Conservation (phyloP, 2,888 invertebrate genomes). For the Dynastes hyllus region DNA sequence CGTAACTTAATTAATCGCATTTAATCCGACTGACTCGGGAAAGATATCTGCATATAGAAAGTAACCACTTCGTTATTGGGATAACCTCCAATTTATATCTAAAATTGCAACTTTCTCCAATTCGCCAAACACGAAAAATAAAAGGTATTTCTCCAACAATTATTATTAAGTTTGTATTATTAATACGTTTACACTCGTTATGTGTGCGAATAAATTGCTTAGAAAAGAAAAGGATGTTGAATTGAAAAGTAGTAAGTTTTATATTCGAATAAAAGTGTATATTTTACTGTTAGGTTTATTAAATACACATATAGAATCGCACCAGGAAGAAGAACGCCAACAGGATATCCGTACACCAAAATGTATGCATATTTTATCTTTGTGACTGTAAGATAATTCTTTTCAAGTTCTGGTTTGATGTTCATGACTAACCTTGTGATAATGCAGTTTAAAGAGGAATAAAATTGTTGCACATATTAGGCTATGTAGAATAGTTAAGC, state of each 20-base stretch:
- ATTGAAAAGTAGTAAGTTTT: no score
- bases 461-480: no score
- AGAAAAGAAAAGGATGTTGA: no score
- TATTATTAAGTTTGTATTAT: background rate
- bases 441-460: no score
- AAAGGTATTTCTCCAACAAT: background rate
- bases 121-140: constrained; percentile 1
- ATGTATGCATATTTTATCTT: background rate
- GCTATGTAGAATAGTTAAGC: no score
- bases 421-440: no score
- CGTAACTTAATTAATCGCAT: background rate
- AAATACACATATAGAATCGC: background rate
- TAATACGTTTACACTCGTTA: no score
- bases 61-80: background rate
- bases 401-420: no score
- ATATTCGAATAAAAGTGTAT: background rate
- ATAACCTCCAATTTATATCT: background rate
- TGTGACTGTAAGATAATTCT: no score
- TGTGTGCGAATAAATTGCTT: no score
- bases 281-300: background rate
- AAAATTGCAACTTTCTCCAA: constrained; percentile 5
- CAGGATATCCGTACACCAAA: constrained; percentile 7
- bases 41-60: background rate
- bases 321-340: background rate
- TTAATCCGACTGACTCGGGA: background rate